phyloP scores from a whole-genome alignment of 2,113 vertebrate species.

The Phylloscopus trochiloides region DNA sequence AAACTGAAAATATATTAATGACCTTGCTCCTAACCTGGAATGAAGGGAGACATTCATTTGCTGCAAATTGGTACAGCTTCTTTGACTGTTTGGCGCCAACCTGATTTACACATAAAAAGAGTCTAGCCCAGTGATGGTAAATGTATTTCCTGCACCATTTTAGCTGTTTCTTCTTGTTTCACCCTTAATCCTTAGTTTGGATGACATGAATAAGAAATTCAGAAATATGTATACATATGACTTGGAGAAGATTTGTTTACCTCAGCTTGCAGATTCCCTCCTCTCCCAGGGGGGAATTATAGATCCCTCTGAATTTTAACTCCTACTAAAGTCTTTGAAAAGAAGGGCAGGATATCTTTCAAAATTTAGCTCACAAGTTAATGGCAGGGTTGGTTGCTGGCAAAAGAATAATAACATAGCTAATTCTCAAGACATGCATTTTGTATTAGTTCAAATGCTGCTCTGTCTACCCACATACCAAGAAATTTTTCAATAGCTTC shows the following conservation, averaged over 20 bases:
- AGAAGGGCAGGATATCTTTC: not conserved
- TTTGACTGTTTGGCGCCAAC: not conserved
- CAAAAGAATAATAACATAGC: not conserved
- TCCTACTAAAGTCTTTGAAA: not conserved
- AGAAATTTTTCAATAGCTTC: not conserved
- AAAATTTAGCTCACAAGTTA: not conserved
- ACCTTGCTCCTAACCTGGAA: conserved; percentile 20
- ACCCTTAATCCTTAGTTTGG: not conserved
- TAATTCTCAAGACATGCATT: not conserved
- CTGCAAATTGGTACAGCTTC: not conserved
- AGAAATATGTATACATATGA: not conserved
- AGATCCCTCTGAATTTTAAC: not conserved
- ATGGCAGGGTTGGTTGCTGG: not conserved
- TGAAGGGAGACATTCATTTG: not conserved
- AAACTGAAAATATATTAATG: not conserved
- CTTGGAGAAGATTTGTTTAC: conserved; percentile 3
- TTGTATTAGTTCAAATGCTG: not conserved
- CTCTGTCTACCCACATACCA: not conserved
- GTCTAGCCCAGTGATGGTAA: not conserved
- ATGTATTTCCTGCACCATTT: not conserved
- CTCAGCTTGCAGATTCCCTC: not conserved
- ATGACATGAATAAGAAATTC: not conserved
- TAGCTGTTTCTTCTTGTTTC: not conserved
- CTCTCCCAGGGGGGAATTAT: not conserved
- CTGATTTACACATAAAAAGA: not conserved